Evolutionary conservation across 2,113 vertebrate genomes (phyloP), one percentile per base, ranked within the genome.

Genomic region (Gasterosteus aculeatus): DNA sequence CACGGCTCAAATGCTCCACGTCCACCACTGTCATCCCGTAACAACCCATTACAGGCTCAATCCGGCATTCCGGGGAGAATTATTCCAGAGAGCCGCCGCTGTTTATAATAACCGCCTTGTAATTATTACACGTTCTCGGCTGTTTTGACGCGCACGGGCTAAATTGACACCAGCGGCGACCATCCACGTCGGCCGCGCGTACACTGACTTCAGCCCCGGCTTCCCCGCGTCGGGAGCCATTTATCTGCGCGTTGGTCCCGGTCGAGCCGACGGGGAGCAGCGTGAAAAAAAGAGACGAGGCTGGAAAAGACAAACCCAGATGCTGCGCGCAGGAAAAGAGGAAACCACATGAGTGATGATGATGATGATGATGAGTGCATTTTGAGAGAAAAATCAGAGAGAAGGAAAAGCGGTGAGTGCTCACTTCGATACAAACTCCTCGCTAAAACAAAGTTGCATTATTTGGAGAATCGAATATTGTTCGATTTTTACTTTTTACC

Each of bases 381-480:
- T 82, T 77, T 85, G 82, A 89, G 85, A 85, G 85, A 88, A 78
- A 85, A 81, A 63, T 79, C 78, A 77, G 73, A 49, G 69, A 75
- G 71, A 64, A 86, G 69, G 51, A 81, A 77, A 78, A 62, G 70
- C 60, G 93, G 94, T 94, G 93, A 94, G 94, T 94, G 78, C 46
- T 77, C 31, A 78, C 78, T 80, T 77, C 80, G 70, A 80, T 47
- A 69, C 47, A 70, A 79, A 84, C 54, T 60, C 31, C 77, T 85
- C 77, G 61, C 33, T 35, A 53, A 63, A 16, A 75, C 22, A 65
- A 68, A 75, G 38, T 78, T 22, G 0, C 5, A 26, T 47, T 39
- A 62, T 22, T 72, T 42, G 16, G 4, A 38, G 7, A 41, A 1
- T 60, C 19, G 42, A 10, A 18, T 7, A 65, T 56, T 41, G 61